These are phyloP conservation scores for Apodemus speciosus DNA, from an alignment of 2,113 vertebrate species.

Conservation along the genomic window DNA sequence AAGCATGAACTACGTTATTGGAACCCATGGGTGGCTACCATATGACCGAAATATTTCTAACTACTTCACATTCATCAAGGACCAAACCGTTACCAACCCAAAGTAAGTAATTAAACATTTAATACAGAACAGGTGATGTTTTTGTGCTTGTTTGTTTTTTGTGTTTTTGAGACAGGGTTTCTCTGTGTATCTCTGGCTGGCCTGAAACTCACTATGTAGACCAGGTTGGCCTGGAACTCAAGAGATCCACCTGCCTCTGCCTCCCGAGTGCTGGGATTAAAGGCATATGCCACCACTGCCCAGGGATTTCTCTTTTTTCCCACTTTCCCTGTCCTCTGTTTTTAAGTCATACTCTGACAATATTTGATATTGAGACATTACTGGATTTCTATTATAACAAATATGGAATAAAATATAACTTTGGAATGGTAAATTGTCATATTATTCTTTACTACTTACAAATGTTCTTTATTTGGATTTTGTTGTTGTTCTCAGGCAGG, in stretches of 20 bases:
- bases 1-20: conserved; percentile 92
- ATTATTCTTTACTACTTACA: neutral
- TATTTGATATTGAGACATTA: conserved; percentile 14
- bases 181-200: neutral
- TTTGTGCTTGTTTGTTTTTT: neutral
- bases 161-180: neutral
- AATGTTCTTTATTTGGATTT: neutral
- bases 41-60: conserved; percentile 98
- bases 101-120: conserved; percentile 89
- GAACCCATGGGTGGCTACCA: conserved; percentile 96
- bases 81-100: conserved; percentile 94
- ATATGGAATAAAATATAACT: neutral
- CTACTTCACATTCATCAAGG: conserved; percentile 98
- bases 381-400: neutral
- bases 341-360: conserved; percentile 3
- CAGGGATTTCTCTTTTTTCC: neutral
- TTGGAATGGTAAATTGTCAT: conserved; percentile 27
- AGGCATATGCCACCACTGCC: neutral
- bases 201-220: neutral
- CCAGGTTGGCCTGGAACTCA: neutral
- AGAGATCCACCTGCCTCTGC: neutral
- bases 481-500: neutral
- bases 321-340: neutral
- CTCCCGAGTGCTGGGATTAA: neutral
- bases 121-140: neutral